Evolutionary conservation across 2,113 vertebrate species (phyloP).

Genomic region (Indicator maculatus): DNA sequence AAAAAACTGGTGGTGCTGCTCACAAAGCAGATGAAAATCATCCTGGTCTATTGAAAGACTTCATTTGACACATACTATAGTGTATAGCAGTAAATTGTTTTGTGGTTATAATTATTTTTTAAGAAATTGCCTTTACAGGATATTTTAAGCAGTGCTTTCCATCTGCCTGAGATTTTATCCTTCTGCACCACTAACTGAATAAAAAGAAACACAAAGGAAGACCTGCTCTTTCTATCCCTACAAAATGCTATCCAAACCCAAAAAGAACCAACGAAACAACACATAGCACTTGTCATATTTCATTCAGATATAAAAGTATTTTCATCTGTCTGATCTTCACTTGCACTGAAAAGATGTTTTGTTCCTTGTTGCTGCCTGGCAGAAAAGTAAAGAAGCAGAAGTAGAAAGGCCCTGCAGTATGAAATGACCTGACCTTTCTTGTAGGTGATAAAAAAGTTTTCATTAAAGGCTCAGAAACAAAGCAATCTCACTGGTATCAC

Average conservation of each 20-base stretch:
- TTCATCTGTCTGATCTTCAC: background rate
- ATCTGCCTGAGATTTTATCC: background rate
- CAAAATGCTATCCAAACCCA: background rate
- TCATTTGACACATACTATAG: background rate
- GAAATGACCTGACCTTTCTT: background rate
- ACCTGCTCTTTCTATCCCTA: background rate
- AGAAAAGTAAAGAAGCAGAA: background rate
- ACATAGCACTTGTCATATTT: background rate
- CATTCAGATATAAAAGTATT: background rate
- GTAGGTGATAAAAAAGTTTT: background rate
- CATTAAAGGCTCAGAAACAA: background rate
- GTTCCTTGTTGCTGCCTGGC: background rate
- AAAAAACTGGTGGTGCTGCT: background rate
- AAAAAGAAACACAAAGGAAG: background rate
- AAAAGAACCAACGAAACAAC: background rate
- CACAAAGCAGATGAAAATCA: background rate
- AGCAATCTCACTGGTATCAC: background rate
- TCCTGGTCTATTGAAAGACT: background rate
- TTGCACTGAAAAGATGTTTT: slow-evolving; percentile 11
- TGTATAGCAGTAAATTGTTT: background rate
- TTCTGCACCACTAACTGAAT: background rate
- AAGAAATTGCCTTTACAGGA: background rate
- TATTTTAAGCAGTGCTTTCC: background rate
- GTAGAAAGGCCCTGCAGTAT: background rate
- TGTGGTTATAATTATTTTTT: background rate